Conservation (phyloP, 2,888 invertebrate species). For the Caenorhabditis uteleia region DNA sequence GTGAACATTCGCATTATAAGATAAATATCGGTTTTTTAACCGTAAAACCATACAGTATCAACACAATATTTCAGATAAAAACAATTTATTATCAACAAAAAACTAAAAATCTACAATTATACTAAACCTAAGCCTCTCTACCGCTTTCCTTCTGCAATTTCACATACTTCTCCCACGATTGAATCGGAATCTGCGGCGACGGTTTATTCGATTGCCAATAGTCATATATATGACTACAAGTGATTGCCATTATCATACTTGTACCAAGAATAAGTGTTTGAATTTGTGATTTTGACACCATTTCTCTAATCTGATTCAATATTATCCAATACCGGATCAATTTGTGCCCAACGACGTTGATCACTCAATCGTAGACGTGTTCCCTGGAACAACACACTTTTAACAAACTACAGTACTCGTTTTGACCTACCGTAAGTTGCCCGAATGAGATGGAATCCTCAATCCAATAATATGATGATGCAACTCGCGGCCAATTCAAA, state of each 20-base stretch:
- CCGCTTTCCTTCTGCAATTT: slow-evolving; percentile 43
- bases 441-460: slow-evolving; percentile 55
- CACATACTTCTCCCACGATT: slow-evolving; percentile 57
- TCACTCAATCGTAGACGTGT: slow-evolving; percentile 50
- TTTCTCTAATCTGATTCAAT: slow-evolving; percentile 45
- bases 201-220: slow-evolving; percentile 38
- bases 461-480: slow-evolving; percentile 49
- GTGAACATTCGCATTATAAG: too few relatives aligned
- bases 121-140: slow-evolving; percentile 26
- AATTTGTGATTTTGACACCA: slow-evolving; percentile 43
- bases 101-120: slow-evolving; percentile 3
- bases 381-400: slow-evolving; percentile 36
- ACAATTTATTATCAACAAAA: slow-evolving; percentile 3
- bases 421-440: slow-evolving; percentile 36
- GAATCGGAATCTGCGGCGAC: slow-evolving; percentile 53
- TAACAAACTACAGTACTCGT: neutral
- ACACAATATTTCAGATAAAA: neutral
- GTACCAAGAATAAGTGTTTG: slow-evolving; percentile 39
- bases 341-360: slow-evolving; percentile 45
- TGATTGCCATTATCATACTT: slow-evolving; percentile 35
- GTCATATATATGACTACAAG: slow-evolving; percentile 36
- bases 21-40: too few relatives aligned
- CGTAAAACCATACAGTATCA: too few relatives aligned
- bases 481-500: slow-evolving; percentile 38
- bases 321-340: slow-evolving; percentile 14